These are phyloP conservation scores for Aplodontia rufa DNA, from an alignment of 2,113 vertebrate genomes.

Conservation along the genomic window DNA sequence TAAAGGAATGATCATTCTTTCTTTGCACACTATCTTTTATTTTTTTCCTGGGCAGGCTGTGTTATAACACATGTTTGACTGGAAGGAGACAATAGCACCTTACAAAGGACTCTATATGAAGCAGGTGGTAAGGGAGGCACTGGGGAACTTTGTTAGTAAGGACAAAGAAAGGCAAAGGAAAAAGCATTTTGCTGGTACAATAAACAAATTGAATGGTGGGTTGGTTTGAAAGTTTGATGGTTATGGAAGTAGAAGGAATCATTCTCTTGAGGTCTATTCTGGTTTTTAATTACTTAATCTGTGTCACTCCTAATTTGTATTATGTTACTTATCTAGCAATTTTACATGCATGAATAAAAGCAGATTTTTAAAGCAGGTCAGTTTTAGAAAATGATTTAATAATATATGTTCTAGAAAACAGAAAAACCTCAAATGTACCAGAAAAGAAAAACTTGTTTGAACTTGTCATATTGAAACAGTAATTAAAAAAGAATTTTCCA, in stretches of 20 bases:
- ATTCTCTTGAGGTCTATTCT: background rate
- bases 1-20: background rate
- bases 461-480: slow-evolving; percentile 3
- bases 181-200: background rate
- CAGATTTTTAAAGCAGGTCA: background rate
- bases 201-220: background rate
- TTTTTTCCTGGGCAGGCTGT: background rate
- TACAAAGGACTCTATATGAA: background rate
- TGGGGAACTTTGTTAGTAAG: background rate
- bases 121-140: background rate
- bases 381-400: background rate
- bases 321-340: background rate
- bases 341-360: background rate
- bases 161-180: background rate
- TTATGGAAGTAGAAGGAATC: background rate
- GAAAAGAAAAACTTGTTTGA: slow-evolving; percentile 36
- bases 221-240: background rate
- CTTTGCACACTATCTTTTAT: background rate
- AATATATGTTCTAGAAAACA: background rate
- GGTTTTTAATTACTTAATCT: background rate
- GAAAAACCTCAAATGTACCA: background rate
- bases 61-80: background rate
- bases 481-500: slow-evolving; percentile 9
- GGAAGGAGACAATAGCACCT: background rate
- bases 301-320: background rate